These are phyloP conservation scores for Stomatorhinus ivindoensis DNA, from an alignment of 2,113 vertebrate genomes.

Conservation along the genomic window DNA sequence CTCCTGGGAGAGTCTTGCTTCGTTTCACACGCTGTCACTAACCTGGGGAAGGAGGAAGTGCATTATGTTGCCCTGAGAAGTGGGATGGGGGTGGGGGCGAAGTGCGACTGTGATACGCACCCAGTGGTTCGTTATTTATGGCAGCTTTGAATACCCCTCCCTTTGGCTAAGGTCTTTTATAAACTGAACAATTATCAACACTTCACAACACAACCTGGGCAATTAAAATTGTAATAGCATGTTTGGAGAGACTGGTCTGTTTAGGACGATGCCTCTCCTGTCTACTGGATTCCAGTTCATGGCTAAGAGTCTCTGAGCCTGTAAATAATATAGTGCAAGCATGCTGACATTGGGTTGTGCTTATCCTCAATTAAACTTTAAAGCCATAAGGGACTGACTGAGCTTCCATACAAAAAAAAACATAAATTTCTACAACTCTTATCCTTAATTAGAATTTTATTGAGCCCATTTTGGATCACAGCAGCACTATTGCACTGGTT, in stretches of 20 bases:
- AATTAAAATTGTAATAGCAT: neutral
- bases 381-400: constrained; percentile 10
- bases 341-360: constrained; percentile 3
- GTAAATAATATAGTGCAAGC: neutral
- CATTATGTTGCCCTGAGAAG: neutral
- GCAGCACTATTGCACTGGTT: neutral
- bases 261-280: neutral
- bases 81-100: neutral
- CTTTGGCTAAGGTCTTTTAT: neutral
- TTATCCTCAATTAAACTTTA: constrained; percentile 31
- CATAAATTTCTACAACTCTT: neutral
- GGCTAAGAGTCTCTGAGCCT: neutral
- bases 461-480: neutral
- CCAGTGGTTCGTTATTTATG: neutral
- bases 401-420: neutral
- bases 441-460: neutral
- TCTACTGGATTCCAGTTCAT: neutral
- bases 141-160: neutral
- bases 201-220: neutral
- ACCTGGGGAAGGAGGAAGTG: neutral
- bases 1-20: neutral
- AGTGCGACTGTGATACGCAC: neutral
- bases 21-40: neutral
- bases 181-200: neutral
- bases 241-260: neutral